Base-by-base conservation (phyloP, 2,113 vertebrate species). In the Microtus montanus region DNA sequence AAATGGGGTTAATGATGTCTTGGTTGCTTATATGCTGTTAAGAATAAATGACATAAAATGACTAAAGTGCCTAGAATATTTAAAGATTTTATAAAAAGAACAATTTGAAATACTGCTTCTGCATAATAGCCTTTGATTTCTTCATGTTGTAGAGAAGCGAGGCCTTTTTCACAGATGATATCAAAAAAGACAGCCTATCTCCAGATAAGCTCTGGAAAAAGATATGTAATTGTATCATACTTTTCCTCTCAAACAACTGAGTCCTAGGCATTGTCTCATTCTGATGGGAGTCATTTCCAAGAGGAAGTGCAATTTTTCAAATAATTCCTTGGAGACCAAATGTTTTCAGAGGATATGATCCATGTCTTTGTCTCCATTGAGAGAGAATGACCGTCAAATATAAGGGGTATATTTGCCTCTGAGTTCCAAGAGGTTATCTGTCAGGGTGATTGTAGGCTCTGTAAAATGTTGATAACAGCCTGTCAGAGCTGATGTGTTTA, bases 391-490 rank as follows among this genome's bases (percentile, higher is more conserved):
- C 86, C 96, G 75, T 87, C 2, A 96, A 97, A 97, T 98, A 92
- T 95, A 70, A 97, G 97, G 96, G 44, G 7, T 96, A 35, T 92
- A 96, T 97, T 98, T 98, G 95, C 63, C 88, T 97, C 87, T 82
- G 92, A 93, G 90, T 95, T 98, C 97, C 91, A 90, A 96, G 98
- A 98, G 97, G 96, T 98, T 97, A 96, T 97, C 94, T 96, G 98
- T 98, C 92, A 97, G 87, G 89, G 94, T 98, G 97, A 97, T 98
- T 98, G 98, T 96, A 97, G 92, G 91, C 93, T 98, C 96, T 97
- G 96, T 97, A 97, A 98, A 98, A 97, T 96, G 84, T 24, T 98
- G 97, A 98, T 98, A 98, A 97, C 94, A 98, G 94, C 91, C 88
- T 98, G 97, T 87, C 96, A 97, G 85, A 95, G 38, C 49, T 97